A percentile compares a stretch with the other conserved stretches of the same genome.
Evolutionary conservation across 2,797 vertebrate genomes (phyloP).

Genomic region (Acipenser transmontanus): DNA sequence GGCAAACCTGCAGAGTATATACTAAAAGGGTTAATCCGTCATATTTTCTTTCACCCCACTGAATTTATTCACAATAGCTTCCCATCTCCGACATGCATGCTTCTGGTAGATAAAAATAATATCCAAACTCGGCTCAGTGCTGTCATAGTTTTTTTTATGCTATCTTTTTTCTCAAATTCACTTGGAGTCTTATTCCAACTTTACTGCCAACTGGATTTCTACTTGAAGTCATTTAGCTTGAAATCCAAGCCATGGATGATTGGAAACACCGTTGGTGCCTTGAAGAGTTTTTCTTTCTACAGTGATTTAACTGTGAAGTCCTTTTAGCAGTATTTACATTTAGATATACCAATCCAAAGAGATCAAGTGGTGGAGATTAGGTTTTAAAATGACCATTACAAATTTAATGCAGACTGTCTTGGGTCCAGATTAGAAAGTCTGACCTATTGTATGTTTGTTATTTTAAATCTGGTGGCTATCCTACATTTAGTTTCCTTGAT

Average conservation of each 20-base stretch:
- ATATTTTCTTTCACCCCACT: no score
- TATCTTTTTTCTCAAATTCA: neutral
- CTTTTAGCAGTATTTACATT: no score
- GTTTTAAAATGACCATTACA: conserved; percentile 29
- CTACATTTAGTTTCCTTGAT: no score
- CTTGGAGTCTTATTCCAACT: neutral
- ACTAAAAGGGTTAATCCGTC: no score
- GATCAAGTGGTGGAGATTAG: conserved; percentile 30
- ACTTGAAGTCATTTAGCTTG: conserved; percentile 3
- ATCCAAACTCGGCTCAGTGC: neutral
- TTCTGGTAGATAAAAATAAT: no score
- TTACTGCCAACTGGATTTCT: conserved; percentile 15
- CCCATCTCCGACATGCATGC: no score
- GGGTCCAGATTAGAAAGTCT: conserved; percentile 34
- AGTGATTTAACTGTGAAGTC: no score
- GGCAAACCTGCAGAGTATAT: no score
- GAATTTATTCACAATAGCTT: no score
- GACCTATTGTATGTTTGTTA: conserved; percentile 47
- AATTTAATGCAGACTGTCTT: conserved; percentile 28
- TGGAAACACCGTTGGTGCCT: neutral
- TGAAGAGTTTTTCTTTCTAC: neutral
- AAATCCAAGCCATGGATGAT: neutral
- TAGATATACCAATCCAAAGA: no score
- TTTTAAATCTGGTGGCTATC: conserved; percentile 36
- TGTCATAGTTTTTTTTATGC: neutral